These are phyloP conservation scores for Coreius guichenoti DNA, from an alignment of 2,797 vertebrate species.

Conservation along the genomic window DNA sequence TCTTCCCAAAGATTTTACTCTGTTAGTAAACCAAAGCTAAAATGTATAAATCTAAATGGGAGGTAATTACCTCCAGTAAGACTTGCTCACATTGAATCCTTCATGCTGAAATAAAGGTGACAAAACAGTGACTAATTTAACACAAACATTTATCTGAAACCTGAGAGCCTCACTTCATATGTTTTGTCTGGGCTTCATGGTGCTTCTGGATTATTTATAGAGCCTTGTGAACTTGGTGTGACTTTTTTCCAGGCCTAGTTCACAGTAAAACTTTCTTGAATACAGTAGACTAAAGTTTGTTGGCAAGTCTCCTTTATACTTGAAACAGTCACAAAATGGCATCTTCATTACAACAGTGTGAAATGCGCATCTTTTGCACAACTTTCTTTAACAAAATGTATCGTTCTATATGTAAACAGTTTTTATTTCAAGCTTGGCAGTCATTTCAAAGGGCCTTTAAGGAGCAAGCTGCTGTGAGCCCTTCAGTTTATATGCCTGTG, in stretches of 20 bases:
- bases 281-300: not conserved
- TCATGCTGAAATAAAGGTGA: slow-evolving; percentile 27
- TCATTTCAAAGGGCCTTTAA: not conserved
- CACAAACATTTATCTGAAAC: not conserved
- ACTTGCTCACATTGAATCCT: not conserved
- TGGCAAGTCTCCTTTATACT: not conserved
- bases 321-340: not conserved
- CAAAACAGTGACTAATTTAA: slow-evolving; percentile 13
- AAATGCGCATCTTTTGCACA: not conserved
- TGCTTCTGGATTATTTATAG: slow-evolving; percentile 39
- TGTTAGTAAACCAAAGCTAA: not conserved
- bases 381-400: not conserved
- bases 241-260: slow-evolving; percentile 12
- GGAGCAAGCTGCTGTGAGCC: not conserved
- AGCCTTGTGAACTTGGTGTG: slow-evolving; percentile 18
- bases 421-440: not conserved
- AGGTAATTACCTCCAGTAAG: not conserved
- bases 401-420: not conserved
- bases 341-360: not conserved
- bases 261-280: slow-evolving; percentile 15
- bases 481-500: not conserved
- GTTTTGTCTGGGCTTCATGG: slow-evolving; percentile 4
- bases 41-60: not conserved
- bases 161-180: slow-evolving; percentile 3
- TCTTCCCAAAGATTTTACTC: not conserved